Percentiles rank a stretch among this genome's conserved stretches.
Conservation (phyloP, 2,113 vertebrate species). For the Jacana jacana region DNA sequence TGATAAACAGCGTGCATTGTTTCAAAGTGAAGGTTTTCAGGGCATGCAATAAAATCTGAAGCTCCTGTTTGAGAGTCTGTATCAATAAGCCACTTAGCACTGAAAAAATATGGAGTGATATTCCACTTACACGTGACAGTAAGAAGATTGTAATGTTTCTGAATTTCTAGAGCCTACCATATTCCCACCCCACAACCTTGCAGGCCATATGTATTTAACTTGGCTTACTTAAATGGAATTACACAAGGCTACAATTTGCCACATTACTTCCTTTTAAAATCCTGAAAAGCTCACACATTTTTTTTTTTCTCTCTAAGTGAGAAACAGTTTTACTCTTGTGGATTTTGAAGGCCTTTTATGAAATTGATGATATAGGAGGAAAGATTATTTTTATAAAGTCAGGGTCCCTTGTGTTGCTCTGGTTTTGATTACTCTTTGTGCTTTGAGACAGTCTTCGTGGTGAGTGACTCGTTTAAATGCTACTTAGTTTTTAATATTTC, state of each 20-base stretch:
- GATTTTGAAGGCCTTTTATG: conserved; percentile 57
- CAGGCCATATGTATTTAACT: not conserved
- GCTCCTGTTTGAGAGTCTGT: not conserved
- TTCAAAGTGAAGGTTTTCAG: not conserved
- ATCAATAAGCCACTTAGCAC: not conserved
- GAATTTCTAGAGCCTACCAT: conserved; percentile 4
- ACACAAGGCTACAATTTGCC: conserved; percentile 22
- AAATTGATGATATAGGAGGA: conserved; percentile 47
- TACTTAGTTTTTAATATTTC: conserved; percentile 61
- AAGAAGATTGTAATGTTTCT: not conserved
- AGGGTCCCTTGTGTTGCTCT: conserved; percentile 19
- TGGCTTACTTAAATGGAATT: conserved; percentile 34
- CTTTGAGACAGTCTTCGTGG: conserved; percentile 18
- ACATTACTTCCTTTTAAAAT: conserved; percentile 39
- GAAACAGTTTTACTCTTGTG: conserved; percentile 41
- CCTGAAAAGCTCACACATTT: not conserved
- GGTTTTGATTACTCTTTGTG: conserved; percentile 41
- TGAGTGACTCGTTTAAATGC: conserved; percentile 57
- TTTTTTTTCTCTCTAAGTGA: not conserved
- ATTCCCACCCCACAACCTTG: conserved; percentile 7
- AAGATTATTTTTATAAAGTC: conserved; percentile 54
- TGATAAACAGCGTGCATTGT: not conserved
- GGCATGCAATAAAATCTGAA: not conserved
- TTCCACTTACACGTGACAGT: not conserved
- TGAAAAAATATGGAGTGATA: conserved; percentile 16